These are phyloP conservation scores for Pseudotriccus pelzelni DNA, from an alignment of 2,797 vertebrate species.

Conservation along the genomic window DNA sequence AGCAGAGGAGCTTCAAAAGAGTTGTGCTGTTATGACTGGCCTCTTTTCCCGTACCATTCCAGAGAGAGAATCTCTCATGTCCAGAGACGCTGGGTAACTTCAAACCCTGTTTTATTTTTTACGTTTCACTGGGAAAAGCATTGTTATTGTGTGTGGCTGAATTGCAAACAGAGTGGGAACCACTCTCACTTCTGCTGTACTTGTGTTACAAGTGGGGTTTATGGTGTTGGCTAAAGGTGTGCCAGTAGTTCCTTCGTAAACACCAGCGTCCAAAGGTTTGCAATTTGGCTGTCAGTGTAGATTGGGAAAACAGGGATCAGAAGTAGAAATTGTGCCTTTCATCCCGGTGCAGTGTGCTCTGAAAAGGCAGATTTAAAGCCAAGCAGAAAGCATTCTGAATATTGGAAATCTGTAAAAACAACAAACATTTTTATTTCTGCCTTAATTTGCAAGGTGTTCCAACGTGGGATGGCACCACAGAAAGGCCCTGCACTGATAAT, in stretches of 20 bases:
- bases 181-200: not conserved
- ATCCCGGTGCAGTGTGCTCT: not conserved
- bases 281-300: not conserved
- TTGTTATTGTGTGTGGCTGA: not conserved
- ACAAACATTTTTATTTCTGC: not conserved
- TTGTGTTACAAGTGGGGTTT: not conserved
- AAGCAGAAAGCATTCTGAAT: not conserved
- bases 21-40: not conserved
- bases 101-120: not conserved
- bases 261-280: not conserved
- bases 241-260: not conserved
- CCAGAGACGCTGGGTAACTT: not conserved
- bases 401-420: not conserved
- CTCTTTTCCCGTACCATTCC: not conserved
- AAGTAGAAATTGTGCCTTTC: not conserved
- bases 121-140: not conserved
- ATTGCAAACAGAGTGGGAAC: not conserved
- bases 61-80: not conserved
- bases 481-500: not conserved
- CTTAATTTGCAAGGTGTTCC: not conserved
- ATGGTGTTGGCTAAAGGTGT: not conserved
- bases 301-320: not conserved
- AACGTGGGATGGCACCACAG: not conserved
- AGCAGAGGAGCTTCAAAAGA: conserved; percentile 38
- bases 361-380: not conserved